Base-by-base conservation (phyloP, 1,140 invertebrate genomes). In the Zophobas morio region DNA sequence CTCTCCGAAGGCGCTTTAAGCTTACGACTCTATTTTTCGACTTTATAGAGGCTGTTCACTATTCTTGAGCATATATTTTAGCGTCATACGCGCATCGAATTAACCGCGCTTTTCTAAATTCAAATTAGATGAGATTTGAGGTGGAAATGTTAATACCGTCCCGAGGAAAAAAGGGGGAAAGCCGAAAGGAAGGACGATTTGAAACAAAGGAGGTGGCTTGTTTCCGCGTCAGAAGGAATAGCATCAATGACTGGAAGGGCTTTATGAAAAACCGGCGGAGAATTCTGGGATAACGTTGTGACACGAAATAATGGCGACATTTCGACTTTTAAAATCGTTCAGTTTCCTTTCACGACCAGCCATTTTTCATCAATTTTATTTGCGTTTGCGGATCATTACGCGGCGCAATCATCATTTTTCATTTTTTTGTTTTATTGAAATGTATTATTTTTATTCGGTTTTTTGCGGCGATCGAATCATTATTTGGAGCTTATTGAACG, bases 291-390 rank as follows among this genome's bases (percentile, higher is more conserved):
- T 60, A 36, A 60, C 8, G 36, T 60, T 36, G 56, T 60, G 35
- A 60, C 56, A 36, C 34, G 6, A 57, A 57, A 60, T 60, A 39
- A 60, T 60, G 56, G 8, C 4, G 35, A 60, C 56, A 39, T 60
- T 60, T 60, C 56, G 56, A 60, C 33, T 60, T 60, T 60, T 46
- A 3, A 39, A 57, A 60, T 35, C 56, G 35, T 60, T 60, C 36
- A 60, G 36, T 60, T 37, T 60, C 56, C 36, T 60, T 39, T 35
- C 3, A 57, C 32, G 54, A 57, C 6, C 33, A 37, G 34, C 37
- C 56, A 60, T 60, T 35, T 57, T 57, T 57, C 56, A 57, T 57
- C 56, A 57, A 57, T 57, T 57, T 57, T 36, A 57, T 57, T 60
- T 60, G 56, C 56, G 37, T 60, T 60, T 8, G 42, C 42, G 42